Conservation (phyloP, 2,888 invertebrate genomes). For the Mechanitis mazaeus region DNA sequence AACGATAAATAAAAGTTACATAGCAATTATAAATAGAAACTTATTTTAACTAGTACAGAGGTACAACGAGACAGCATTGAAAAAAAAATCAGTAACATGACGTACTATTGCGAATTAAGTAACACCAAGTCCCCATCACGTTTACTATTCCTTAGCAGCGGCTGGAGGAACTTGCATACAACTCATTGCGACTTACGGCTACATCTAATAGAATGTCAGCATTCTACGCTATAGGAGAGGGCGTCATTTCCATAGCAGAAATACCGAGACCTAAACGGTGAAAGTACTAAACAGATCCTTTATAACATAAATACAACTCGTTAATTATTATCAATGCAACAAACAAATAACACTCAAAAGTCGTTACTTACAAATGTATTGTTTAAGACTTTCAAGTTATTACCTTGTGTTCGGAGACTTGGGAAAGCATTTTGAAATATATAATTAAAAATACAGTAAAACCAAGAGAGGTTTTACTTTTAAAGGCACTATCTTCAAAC, state of each 20-base stretch:
- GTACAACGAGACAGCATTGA: too few relatives aligned
- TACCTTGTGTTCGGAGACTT: not conserved
- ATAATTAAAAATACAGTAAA: too few relatives aligned
- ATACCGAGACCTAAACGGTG: conserved; percentile 67
- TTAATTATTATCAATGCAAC: conserved; percentile 28
- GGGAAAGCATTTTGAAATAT: too few relatives aligned
- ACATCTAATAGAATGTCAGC: conserved; percentile 37
- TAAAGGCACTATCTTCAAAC: too few relatives aligned
- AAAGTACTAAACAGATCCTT: conserved; percentile 60
- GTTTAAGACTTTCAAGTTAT: not conserved
- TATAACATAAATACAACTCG: conserved; percentile 56
- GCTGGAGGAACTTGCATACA: conserved; percentile 21
- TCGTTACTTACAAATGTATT: not conserved
- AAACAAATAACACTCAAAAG: not conserved
- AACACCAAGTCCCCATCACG: conserved; percentile 12
- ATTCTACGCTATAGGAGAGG: conserved; percentile 44
- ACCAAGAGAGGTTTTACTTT: too few relatives aligned
- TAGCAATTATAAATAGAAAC: too few relatives aligned
- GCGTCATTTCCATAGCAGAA: conserved; percentile 59
- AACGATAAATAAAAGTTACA: too few relatives aligned
- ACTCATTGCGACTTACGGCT: conserved; percentile 12
- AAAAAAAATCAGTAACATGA: too few relatives aligned
- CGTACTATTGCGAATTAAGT: conserved; percentile 5
- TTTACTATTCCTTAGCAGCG: conserved; percentile 13
- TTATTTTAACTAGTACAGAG: too few relatives aligned